Conservation (phyloP, 2,797 vertebrate species). For the Sebastes flavidus region DNA sequence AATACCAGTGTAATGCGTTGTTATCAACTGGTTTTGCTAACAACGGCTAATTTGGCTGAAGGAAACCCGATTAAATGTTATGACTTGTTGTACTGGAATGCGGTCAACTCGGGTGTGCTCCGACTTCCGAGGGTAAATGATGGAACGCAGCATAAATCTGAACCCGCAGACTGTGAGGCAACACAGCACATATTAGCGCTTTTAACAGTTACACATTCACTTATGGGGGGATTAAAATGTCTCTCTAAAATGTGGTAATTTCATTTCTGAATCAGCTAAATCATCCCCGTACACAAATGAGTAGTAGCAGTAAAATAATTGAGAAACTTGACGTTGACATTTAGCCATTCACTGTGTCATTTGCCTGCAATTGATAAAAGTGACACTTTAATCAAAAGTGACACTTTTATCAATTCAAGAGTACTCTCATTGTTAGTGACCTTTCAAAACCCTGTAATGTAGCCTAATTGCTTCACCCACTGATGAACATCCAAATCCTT, state of each 20-base stretch:
- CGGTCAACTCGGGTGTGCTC: too few species aligned
- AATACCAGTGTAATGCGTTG: too few species aligned
- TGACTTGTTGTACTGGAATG: too few species aligned
- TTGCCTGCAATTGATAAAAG: neutral
- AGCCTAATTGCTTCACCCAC: neutral
- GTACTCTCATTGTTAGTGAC: neutral
- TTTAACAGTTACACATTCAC: neutral
- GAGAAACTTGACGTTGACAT: neutral
- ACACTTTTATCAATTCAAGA: constrained; percentile 9
- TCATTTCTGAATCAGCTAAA: neutral
- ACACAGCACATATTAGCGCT: neutral
- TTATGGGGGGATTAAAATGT: neutral
- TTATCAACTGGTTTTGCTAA: too few species aligned
- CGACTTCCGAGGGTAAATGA: too few species aligned
- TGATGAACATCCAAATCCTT: neutral
- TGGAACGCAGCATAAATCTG: neutral
- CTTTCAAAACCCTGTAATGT: neutral
- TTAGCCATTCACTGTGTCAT: constrained; percentile 1
- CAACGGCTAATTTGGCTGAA: too few species aligned
- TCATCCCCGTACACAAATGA: neutral
- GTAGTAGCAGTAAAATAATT: neutral
- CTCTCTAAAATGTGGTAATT: neutral
- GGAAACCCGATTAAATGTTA: too few species aligned
- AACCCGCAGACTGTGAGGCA: neutral
- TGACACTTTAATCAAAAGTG: constrained; percentile 6